Conservation (phyloP, 2,888 invertebrate species). For the Netelia virgata region DNA sequence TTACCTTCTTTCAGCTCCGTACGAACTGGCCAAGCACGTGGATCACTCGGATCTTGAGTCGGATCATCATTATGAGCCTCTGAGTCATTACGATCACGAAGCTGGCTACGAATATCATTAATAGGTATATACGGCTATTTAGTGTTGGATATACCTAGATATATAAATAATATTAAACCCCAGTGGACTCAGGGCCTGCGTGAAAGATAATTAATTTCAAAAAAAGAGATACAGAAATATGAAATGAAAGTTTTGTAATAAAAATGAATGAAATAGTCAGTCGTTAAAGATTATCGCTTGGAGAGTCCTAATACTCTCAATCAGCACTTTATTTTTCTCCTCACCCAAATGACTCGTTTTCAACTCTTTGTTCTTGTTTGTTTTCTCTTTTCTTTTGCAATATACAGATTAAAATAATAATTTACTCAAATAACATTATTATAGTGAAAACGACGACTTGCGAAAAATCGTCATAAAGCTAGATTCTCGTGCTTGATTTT, state of each 20-base stretch:
- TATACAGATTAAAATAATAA: constrained; percentile 74
- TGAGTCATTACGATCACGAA: constrained; percentile 63
- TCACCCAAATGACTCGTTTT: constrained; percentile 28
- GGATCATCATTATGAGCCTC: constrained; percentile 47
- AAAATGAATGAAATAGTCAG: constrained; percentile 47
- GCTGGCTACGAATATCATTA: constrained; percentile 72
- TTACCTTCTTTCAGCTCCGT: constrained; percentile 71
- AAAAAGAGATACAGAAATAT: constrained; percentile 12
- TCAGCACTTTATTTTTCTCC: constrained; percentile 44
- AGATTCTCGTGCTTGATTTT: constrained; percentile 73
- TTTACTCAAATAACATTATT: constrained; percentile 78
- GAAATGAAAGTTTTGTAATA: constrained; percentile 17
- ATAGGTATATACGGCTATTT: constrained; percentile 26
- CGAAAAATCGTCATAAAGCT: constrained; percentile 73
- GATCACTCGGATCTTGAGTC: constrained; percentile 67
- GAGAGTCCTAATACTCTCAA: constrained; percentile 58
- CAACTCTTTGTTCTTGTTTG: constrained; percentile 45
- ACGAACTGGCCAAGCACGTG: constrained; percentile 61
- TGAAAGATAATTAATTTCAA: not conserved
- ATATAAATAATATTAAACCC: constrained; percentile 17
- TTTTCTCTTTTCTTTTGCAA: constrained; percentile 53
- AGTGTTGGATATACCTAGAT: constrained; percentile 12
- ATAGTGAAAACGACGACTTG: constrained; percentile 78
- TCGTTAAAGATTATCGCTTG: constrained; percentile 40
- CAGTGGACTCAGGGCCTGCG: constrained; percentile 48